Evolutionary conservation across 1,140 invertebrate genomes (phyloP).

Genomic region (Chelonus insularis): DNA sequence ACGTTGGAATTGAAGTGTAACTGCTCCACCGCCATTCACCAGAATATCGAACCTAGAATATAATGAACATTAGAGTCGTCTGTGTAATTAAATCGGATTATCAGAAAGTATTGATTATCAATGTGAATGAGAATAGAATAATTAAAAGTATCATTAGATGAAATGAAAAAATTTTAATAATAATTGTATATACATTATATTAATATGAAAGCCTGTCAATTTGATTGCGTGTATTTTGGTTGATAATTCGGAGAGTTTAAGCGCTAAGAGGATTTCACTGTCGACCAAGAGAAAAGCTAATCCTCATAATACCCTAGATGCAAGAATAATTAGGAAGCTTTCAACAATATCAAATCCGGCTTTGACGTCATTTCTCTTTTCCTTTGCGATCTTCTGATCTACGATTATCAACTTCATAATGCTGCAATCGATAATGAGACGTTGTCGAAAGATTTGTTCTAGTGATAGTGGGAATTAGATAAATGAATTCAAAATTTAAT

Average conservation of each 20-base stretch:
- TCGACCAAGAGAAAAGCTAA: constrained; percentile 5
- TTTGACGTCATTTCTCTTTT: constrained; percentile 39
- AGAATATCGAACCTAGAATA: constrained; percentile 91
- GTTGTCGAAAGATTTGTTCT: too few relatives aligned
- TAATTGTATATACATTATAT: too few relatives aligned
- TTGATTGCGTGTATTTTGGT: constrained; percentile 1
- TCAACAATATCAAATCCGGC: constrained; percentile 45
- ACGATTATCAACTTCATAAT: not conserved
- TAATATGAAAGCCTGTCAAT: not conserved
- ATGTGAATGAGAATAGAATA: not conserved
- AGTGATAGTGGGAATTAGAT: too few relatives aligned
- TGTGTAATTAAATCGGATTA: not conserved
- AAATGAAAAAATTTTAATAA: too few relatives aligned
- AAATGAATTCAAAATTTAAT: too few relatives aligned
- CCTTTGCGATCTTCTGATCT: not conserved
- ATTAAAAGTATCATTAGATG: too few relatives aligned
- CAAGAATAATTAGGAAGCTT: constrained; percentile 48
- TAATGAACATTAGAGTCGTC: constrained; percentile 19
- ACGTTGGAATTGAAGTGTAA: constrained; percentile 93
- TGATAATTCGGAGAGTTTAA: constrained; percentile 5
- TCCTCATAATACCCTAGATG: constrained; percentile 29
- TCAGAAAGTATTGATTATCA: too few relatives aligned
- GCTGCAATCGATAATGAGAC: not conserved
- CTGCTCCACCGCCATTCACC: constrained; percentile 97
- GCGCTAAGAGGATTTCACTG: constrained; percentile 4